phyloP scores from a whole-genome alignment of 2,888 invertebrate genomes.

The Dyspetes luteomarginatus region DNA sequence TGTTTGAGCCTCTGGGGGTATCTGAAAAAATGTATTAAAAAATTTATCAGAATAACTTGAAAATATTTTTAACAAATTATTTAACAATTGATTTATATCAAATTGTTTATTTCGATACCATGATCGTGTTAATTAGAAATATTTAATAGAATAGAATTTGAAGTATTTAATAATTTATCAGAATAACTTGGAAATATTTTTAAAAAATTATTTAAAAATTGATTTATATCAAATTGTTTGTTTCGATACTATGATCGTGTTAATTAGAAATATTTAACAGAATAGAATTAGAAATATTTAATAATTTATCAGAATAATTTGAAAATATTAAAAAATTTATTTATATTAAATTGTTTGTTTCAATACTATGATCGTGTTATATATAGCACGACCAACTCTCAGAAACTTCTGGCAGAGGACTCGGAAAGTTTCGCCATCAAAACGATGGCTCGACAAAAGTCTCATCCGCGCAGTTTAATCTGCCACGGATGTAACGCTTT shows the following conservation, averaged over 20 bases:
- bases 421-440: conserved; percentile 52
- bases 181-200: too few species aligned
- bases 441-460: conserved; percentile 57
- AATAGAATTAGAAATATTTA: conserved; percentile 13
- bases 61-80: not conserved
- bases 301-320: too few species aligned
- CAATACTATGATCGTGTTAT: conserved; percentile 67
- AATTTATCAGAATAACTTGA: not conserved
- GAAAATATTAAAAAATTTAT: too few species aligned
- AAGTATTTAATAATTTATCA: conserved; percentile 4
- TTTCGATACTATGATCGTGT: conserved; percentile 68
- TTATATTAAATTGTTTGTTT: conserved; percentile 55
- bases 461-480: conserved; percentile 60
- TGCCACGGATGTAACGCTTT: conserved; percentile 72
- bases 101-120: conserved; percentile 67
- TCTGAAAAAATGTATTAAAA: conserved; percentile 78
- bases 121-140: conserved; percentile 65
- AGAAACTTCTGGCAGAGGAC: conserved; percentile 63
- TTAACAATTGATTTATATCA: not conserved
- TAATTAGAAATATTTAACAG: too few species aligned
- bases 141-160: too few species aligned
- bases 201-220: too few species aligned
- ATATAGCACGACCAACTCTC: conserved; percentile 65
- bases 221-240: conserved; percentile 44
- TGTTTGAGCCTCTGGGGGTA: conserved; percentile 92